Evolutionary conservation across 2,797 vertebrate genomes (phyloP), one percentile per base, ranked within the genome.

Genomic region (Moxostoma hubbsi): DNA sequence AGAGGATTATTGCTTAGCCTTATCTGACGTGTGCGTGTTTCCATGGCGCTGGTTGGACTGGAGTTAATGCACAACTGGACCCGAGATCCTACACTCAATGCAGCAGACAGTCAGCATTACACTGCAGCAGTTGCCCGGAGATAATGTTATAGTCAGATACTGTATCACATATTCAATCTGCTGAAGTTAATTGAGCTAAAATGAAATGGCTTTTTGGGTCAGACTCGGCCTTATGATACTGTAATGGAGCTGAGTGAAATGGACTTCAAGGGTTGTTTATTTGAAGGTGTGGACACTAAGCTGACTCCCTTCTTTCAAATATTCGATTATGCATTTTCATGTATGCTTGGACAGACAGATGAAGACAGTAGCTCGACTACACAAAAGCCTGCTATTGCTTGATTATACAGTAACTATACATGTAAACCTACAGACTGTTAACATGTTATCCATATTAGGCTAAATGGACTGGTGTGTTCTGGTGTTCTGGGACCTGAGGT

Each of bases 21-120:
- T 85, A 88, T 92, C 87, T 89, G 81, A 87, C 82, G 36, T 36
- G 36, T 81, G 58, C 6, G 87, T 3, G 65, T 92, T 92, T 90
- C 87, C 86, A 88, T 90, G 90, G 87, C 70, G 86, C 84, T 77
- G 86, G 53, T 85, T 81, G 83, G 85, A 88, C 6, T 83, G 82
- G 72, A 84, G 73, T 61, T 55, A 65, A 73, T 70, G 51, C 43
- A 70, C 65, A 64, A 59, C 75, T 77, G 79, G 64, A 70, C 45
- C 54, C 73, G 80, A 75, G 63, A 76, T 83, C 54, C 71, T 5
- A 61, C 61, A 75, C 36, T 72, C 62, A 77, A 86, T 80, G 47
- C 70, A 24, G 67, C 11, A 75, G 69, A 36, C 3, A 36, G 3
- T 5, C 61, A 62, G 50, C 67, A 68, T 61, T 10, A 68, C 77